Conservation (phyloP, 2,888 invertebrate genomes). For the Volucella inflata region DNA sequence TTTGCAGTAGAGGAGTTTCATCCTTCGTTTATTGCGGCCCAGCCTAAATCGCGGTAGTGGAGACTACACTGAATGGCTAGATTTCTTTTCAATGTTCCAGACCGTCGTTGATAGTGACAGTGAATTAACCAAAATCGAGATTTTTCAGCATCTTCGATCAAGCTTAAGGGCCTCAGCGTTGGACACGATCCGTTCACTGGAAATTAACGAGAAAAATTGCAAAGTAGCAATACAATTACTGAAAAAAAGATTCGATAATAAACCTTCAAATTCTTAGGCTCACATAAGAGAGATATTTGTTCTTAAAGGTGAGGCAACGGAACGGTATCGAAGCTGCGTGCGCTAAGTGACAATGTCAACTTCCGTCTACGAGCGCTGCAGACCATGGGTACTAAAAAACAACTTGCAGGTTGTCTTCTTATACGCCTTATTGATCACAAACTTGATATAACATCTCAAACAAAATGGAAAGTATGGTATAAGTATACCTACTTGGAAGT, state of each 20-base stretch:
- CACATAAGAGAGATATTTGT: constrained; percentile 19
- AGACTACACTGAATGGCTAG: constrained; percentile 30
- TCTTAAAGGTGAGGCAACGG: constrained; percentile 2
- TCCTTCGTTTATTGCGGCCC: constrained; percentile 12
- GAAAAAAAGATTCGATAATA: constrained; percentile 26
- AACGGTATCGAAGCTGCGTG: constrained; percentile 16
- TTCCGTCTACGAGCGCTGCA: constrained; percentile 44
- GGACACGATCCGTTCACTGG: constrained; percentile 13
- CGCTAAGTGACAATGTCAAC: constrained; percentile 14
- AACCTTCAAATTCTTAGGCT: constrained; percentile 28
- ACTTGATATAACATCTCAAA: constrained; percentile 45
- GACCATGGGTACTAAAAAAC: constrained; percentile 51
- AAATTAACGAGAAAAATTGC: constrained; percentile 23
- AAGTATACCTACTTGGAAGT: constrained; percentile 22
- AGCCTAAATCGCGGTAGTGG: constrained; percentile 10
- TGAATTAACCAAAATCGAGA: constrained; percentile 25
- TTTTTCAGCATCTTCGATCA: constrained; percentile 25
- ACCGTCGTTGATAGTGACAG: too few species aligned
- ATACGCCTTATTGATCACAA: constrained; percentile 42
- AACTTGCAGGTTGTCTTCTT: constrained; percentile 55
- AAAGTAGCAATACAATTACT: constrained; percentile 3
- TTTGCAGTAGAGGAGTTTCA: too few species aligned
- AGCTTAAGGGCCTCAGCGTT: constrained; percentile 25
- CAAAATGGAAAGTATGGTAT: constrained; percentile 51
- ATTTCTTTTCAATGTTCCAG: constrained; percentile 30